These are phyloP conservation scores for Hypotaenidia philippensis DNA, from an alignment of 2,797 vertebrate genomes.

Conservation along the genomic window DNA sequence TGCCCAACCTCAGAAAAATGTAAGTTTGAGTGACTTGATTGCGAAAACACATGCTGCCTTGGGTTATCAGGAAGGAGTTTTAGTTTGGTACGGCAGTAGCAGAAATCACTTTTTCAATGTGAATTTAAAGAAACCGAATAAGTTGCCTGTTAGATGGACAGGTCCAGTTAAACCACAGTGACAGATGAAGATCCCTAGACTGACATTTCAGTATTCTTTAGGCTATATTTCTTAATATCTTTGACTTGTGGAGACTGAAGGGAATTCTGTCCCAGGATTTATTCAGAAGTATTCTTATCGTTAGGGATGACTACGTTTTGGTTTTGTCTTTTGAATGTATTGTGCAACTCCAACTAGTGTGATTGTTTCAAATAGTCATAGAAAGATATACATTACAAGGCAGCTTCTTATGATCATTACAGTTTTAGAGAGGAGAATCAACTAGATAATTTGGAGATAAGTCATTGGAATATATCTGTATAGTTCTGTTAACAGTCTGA, in stretches of 20 bases:
- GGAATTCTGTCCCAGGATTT: neutral
- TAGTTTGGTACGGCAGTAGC: neutral
- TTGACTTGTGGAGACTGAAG: neutral
- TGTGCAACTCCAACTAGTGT: neutral
- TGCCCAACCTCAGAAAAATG: conserved; percentile 94
- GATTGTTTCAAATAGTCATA: neutral
- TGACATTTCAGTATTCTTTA: neutral
- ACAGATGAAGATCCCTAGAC: neutral
- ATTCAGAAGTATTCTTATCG: neutral
- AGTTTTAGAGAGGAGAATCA: neutral
- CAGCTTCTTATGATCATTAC: neutral
- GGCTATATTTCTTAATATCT: neutral
- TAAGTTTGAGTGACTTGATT: conserved; percentile 76
- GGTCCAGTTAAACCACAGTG: neutral
- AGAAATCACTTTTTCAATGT: neutral
- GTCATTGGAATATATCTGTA: neutral
- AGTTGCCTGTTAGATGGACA: neutral
- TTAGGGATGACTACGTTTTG: neutral
- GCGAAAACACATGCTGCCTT: neutral
- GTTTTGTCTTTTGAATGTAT: neutral
- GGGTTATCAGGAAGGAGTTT: neutral
- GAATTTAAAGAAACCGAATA: neutral
- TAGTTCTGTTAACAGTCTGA: neutral
- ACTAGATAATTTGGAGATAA: neutral
- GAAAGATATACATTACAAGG: neutral